Evolutionary conservation across 2,888 invertebrate species (phyloP).

Genomic region (Leucophenga montana): DNA sequence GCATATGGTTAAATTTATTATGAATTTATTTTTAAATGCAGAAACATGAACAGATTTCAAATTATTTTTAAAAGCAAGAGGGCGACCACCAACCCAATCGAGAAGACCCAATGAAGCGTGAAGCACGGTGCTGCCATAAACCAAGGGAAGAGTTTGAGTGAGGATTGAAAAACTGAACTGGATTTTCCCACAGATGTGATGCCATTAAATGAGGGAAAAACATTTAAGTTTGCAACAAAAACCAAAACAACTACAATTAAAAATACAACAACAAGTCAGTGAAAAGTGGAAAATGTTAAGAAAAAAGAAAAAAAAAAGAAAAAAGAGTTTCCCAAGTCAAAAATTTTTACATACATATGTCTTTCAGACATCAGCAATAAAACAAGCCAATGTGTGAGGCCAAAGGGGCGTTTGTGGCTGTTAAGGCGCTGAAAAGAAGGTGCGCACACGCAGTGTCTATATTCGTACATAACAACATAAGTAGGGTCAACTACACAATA

Average conservation of each 20-base stretch:
- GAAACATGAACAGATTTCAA: neutral
- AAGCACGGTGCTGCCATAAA: neutral
- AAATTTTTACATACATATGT: no score
- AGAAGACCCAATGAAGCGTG: neutral
- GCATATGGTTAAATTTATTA: neutral
- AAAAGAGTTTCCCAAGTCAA: no score
- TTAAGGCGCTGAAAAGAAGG: no score
- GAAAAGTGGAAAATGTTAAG: neutral
- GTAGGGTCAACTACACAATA: no score
- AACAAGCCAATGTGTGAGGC: no score
- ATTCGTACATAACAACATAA: no score
- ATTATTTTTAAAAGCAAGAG: neutral
- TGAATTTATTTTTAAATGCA: neutral
- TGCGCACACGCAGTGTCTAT: no score
- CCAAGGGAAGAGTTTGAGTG: neutral
- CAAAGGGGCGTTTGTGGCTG: no score
- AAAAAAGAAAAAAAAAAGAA: neutral
- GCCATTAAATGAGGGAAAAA: neutral
- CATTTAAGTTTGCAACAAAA: neutral
- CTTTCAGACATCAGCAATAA: no score
- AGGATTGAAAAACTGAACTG: neutral
- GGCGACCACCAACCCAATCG: neutral
- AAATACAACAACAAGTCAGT: neutral
- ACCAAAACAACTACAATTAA: neutral
- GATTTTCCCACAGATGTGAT: neutral